These are phyloP conservation scores for Caenorhabditis sp. DNA, from an alignment of 2,888 invertebrate genomes.

Conservation along the genomic window DNA sequence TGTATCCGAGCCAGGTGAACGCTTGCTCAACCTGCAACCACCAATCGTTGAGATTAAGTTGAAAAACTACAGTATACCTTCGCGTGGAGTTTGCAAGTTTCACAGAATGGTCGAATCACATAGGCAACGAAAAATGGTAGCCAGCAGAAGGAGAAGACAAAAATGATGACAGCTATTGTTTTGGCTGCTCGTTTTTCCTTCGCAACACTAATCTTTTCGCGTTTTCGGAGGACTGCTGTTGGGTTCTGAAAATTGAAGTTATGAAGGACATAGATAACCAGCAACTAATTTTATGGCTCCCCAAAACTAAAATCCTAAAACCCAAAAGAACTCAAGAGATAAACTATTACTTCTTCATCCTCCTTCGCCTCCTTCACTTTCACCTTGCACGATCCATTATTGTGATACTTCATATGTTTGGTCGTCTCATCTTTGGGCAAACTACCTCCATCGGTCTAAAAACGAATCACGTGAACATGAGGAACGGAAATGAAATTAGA, in stretches of 20 bases:
- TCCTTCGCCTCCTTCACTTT: conserved; percentile 63
- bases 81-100: conserved; percentile 81
- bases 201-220: conserved; percentile 83
- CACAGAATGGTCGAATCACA: conserved; percentile 83
- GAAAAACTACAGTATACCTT: conserved; percentile 72
- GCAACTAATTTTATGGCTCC: not conserved
- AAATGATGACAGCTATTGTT: conserved; percentile 84
- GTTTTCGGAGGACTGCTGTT: conserved; percentile 79
- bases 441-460: conserved; percentile 65
- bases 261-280: not conserved
- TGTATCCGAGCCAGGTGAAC: conserved; percentile 83
- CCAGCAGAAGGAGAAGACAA: conserved; percentile 83
- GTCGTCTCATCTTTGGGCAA: conserved; percentile 69
- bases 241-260: conserved; percentile 73
- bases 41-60: not conserved
- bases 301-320: not conserved
- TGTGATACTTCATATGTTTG: conserved; percentile 74
- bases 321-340: not conserved
- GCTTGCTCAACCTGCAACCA: conserved; percentile 81
- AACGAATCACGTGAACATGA: conserved; percentile 22
- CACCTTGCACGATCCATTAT: conserved; percentile 63
- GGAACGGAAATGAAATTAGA: not conserved
- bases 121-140: conserved; percentile 83
- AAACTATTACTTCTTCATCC: conserved; percentile 55
- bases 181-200: conserved; percentile 84